Evolutionary conservation across 2,888 invertebrate genomes (phyloP).

Genomic region (Stenurella melanura): DNA sequence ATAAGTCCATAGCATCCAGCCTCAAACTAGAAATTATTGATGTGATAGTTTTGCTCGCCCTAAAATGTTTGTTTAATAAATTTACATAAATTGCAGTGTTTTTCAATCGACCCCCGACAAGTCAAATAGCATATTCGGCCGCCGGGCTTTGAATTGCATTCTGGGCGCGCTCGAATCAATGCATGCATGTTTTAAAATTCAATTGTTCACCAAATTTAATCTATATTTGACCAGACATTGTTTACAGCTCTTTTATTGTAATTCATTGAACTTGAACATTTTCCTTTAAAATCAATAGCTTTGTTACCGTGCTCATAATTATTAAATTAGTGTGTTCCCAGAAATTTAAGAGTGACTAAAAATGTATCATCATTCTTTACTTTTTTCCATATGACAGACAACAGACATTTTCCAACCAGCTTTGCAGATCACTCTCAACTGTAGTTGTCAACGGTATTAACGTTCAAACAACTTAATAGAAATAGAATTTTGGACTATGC

Average conservation of each 20-base stretch:
- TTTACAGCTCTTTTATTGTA: not conserved
- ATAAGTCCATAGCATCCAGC: no score
- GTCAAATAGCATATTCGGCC: not conserved
- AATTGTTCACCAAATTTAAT: slow-evolving; percentile 42
- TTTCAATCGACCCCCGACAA: not conserved
- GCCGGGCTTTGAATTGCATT: not conserved
- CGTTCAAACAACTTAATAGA: no score
- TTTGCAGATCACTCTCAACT: no score
- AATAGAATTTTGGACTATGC: no score
- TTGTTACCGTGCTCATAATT: not conserved
- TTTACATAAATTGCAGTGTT: not conserved
- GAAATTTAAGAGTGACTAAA: no score
- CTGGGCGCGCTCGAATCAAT: slow-evolving; percentile 3
- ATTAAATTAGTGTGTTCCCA: not conserved
- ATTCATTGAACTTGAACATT: not conserved
- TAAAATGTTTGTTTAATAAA: not conserved
- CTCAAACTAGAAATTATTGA: not conserved
- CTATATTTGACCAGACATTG: slow-evolving; percentile 41
- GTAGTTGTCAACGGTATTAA: no score
- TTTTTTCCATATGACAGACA: no score
- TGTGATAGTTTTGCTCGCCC: not conserved
- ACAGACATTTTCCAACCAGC: no score
- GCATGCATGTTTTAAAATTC: slow-evolving; percentile 39
- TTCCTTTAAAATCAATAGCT: not conserved
- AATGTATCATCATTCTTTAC: no score